A percentile compares a stretch with the other conserved stretches of the same genome.
Evolutionary conservation across 2,888 invertebrate species (phyloP).

Genomic region (Abrostola triplasia): DNA sequence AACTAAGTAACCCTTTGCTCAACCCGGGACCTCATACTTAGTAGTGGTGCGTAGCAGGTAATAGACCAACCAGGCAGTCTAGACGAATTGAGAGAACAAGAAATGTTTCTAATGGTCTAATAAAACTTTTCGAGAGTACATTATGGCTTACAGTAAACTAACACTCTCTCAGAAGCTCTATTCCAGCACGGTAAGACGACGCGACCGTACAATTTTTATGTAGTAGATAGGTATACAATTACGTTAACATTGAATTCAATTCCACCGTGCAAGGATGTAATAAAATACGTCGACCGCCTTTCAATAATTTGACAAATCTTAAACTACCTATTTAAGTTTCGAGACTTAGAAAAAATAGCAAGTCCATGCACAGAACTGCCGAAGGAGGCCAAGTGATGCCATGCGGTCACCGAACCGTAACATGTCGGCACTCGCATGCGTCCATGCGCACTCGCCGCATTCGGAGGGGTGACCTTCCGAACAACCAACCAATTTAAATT

Average conservation of each 20-base stretch:
- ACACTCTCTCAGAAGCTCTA: too few species aligned
- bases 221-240: constrained; percentile 9
- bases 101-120: too few species aligned
- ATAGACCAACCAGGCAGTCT: too few species aligned
- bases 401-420: constrained; percentile 77
- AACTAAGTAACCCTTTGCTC: too few species aligned
- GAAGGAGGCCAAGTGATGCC: constrained; percentile 57
- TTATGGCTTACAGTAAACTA: too few species aligned
- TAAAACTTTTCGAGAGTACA: too few species aligned
- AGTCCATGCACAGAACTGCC: constrained; percentile 53
- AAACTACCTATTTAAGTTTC: constrained; percentile 19
- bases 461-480: constrained; percentile 54
- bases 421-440: constrained; percentile 66
- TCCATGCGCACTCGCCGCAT: constrained; percentile 62
- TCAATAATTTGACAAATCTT: constrained; percentile 57
- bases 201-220: too few species aligned
- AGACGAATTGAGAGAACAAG: too few species aligned
- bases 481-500: constrained; percentile 49
- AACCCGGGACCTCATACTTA: too few species aligned
- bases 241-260: constrained; percentile 10
- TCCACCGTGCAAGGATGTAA: constrained; percentile 11
- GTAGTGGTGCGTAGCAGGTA: too few species aligned
- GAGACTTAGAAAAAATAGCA: constrained; percentile 43
- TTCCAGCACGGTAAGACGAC: too few species aligned
- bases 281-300: constrained; percentile 19